Conservation (phyloP, 2,113 vertebrate genomes). For the Microcebus jonahi region DNA sequence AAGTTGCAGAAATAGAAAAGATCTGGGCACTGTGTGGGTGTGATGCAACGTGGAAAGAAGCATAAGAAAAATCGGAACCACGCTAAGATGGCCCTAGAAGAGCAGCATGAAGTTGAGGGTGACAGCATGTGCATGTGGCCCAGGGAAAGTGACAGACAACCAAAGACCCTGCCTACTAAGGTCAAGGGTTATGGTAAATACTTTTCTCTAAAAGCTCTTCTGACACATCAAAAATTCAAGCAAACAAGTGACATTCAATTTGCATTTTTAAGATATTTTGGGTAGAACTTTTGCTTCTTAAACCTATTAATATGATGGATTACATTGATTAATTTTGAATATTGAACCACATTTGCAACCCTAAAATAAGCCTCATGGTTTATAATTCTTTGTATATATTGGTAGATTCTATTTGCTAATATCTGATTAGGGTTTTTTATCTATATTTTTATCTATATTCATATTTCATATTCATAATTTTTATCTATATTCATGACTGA, state of each 20-base stretch:
- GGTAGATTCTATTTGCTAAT: not conserved
- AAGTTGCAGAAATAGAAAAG: not conserved
- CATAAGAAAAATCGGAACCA: not conserved
- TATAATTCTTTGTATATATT: not conserved
- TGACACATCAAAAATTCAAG: not conserved
- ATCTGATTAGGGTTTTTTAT: not conserved
- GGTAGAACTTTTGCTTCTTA: not conserved
- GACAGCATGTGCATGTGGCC: not conserved
- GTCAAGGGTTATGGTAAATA: not conserved
- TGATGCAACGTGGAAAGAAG: too few relatives aligned
- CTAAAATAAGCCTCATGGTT: not conserved
- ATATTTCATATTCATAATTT: too few relatives aligned
- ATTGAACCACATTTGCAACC: not conserved
- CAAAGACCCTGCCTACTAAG: not conserved
- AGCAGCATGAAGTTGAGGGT: not conserved
- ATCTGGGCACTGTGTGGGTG: not conserved
- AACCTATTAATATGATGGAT: not conserved
- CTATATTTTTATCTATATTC: not conserved
- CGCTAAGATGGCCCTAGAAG: not conserved
- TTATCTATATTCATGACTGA: not conserved
- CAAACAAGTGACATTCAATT: not conserved
- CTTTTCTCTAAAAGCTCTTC: not conserved
- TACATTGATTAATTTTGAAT: not conserved
- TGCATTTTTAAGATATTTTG: not conserved
- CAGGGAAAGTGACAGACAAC: not conserved